Percentiles rank a stretch among this genome's conserved stretches.
Conservation (phyloP, 1,140 invertebrate species). For the Brachionus rotundiformis region DNA sequence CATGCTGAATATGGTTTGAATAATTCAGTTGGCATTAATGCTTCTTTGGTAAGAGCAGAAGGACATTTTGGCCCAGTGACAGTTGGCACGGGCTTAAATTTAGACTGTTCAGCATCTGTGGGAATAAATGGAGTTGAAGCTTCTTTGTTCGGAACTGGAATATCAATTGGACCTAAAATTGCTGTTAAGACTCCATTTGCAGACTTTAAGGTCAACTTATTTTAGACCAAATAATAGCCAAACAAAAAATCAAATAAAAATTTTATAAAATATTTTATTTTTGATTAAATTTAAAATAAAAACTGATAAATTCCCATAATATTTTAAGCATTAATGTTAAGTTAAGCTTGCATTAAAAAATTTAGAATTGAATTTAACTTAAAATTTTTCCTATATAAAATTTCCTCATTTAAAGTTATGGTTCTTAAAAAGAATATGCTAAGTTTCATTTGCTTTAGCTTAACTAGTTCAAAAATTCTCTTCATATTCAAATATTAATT, state of each 20-base stretch:
- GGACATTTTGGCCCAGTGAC: slow-evolving; percentile 25
- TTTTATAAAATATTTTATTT: too few relatives aligned
- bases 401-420: background rate
- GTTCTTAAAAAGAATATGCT: background rate
- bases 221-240: background rate
- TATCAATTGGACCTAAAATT: slow-evolving; percentile 1
- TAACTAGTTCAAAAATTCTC: background rate
- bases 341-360: background rate
- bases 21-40: slow-evolving; percentile 40
- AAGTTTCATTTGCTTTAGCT: background rate
- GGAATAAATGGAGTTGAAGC: slow-evolving; percentile 3
- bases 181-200: slow-evolving; percentile 3
- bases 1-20: slow-evolving; percentile 35
- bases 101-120: background rate
- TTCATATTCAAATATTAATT: background rate
- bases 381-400: background rate
- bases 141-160: background rate
- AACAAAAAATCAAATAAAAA: too few relatives aligned
- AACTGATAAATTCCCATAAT: background rate
- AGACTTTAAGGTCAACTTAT: slow-evolving; percentile 35
- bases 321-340: background rate
- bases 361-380: background rate
- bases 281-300: too few relatives aligned
- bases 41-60: slow-evolving; percentile 40
- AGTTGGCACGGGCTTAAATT: slow-evolving; percentile 22